Percentiles rank a stretch among this genome's conserved stretches.
These are phyloP conservation scores for Columba guinea DNA, from an alignment of 2,797 vertebrate species.

Conservation along the genomic window DNA sequence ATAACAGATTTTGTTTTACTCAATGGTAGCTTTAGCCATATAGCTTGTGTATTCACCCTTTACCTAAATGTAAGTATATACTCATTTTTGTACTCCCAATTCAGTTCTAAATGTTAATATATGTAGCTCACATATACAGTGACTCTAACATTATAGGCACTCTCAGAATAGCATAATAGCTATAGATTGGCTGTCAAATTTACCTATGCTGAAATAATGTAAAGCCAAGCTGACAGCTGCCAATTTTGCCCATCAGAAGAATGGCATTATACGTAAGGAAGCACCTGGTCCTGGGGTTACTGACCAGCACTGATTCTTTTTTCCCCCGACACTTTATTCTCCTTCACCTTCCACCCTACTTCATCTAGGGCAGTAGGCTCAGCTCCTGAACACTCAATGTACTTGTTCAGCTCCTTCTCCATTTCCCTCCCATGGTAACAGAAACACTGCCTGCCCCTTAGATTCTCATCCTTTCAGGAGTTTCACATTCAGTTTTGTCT, in stretches of 20 bases:
- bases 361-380: background rate
- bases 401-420: background rate
- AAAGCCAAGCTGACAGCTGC: background rate
- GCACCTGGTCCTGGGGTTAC: fast-evolving
- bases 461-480: background rate
- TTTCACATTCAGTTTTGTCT: background rate
- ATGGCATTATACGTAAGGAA: background rate
- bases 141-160: background rate
- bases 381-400: background rate
- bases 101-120: background rate
- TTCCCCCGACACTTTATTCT: background rate
- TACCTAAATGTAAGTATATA: background rate
- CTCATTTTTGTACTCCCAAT: background rate
- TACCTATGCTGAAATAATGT: background rate
- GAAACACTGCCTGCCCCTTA: background rate
- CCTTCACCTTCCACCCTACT: background rate
- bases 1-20: background rate
- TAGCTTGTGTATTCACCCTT: background rate
- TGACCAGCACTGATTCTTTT: background rate
- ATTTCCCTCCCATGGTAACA: background rate
- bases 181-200: background rate
- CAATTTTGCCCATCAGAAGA: background rate
- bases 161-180: background rate
- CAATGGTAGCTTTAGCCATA: background rate
- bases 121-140: background rate